Evolutionary conservation across 2,797 vertebrate genomes (phyloP).

Genomic region (Urocyon cinereoargenteus): DNA sequence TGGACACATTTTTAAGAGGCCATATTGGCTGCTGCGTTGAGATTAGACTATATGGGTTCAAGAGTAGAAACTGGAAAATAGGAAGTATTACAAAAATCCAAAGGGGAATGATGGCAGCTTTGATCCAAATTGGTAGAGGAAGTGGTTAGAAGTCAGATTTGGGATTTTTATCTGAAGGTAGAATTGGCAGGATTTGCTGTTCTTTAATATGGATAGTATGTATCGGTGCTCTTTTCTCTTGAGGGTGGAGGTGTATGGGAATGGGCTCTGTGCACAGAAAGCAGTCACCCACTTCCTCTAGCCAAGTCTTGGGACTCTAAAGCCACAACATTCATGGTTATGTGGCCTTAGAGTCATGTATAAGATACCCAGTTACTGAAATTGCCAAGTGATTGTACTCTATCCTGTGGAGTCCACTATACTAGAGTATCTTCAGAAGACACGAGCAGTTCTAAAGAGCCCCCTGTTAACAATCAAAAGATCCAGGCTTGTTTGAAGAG

Average conservation of each 20-base stretch:
- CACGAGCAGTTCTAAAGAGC: not conserved
- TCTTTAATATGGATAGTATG: not conserved
- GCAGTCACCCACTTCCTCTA: not conserved
- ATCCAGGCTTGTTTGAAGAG: not conserved
- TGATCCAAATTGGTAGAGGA: not conserved
- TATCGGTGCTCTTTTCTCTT: not conserved
- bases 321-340: not conserved
- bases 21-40: not conserved
- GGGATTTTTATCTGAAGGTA: slow-evolving; percentile 18
- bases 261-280: not conserved
- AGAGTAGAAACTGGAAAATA: not conserved
- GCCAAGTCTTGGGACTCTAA: not conserved
- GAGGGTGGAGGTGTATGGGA: not conserved
- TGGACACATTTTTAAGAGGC: not conserved
- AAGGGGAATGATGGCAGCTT: not conserved
- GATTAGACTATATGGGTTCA: not conserved
- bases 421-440: not conserved
- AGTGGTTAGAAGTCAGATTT: not conserved
- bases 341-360: not conserved
- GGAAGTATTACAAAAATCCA: not conserved
- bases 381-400: not conserved
- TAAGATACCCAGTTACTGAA: not conserved
- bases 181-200: not conserved
- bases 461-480: not conserved
- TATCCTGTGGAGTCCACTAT: not conserved